Evolutionary conservation across 1,140 invertebrate genomes (phyloP).

Genomic region (Globodera rostochiensis): DNA sequence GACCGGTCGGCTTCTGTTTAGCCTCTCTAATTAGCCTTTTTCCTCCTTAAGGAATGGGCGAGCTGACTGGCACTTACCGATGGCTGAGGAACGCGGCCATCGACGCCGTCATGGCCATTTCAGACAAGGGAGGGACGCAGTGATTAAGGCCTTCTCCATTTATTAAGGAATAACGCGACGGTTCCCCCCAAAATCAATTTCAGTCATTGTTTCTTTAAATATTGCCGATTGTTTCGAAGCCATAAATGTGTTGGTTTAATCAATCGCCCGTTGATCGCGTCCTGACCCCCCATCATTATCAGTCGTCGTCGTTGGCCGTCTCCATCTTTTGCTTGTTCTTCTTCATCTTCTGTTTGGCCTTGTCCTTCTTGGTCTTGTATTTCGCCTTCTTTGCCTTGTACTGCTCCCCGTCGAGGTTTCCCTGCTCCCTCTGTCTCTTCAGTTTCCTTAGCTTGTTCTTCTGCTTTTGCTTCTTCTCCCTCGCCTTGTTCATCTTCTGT

Average conservation of each 20-base stretch:
- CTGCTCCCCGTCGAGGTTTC: not conserved
- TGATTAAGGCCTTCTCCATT: too few relatives aligned
- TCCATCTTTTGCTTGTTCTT: not conserved
- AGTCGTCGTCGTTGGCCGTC: not conserved
- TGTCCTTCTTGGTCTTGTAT: not conserved
- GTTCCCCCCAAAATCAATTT: too few relatives aligned
- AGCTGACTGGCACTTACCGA: slow-evolving; percentile 43
- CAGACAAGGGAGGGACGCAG: not conserved
- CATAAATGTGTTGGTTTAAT: too few relatives aligned
- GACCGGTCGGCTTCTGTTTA: slow-evolving; percentile 27
- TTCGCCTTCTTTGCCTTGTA: not conserved
- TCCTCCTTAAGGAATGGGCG: slow-evolving; percentile 45
- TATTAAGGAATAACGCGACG: too few relatives aligned
- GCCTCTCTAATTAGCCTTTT: not conserved
- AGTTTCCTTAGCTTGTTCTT: not conserved
- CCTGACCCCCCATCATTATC: not conserved
- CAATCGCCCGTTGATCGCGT: not conserved
- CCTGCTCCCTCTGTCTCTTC: not conserved
- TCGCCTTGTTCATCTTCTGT: not conserved
- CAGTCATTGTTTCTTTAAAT: too few relatives aligned
- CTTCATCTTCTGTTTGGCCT: not conserved
- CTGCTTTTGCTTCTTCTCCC: not conserved
- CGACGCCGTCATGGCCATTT: not conserved
- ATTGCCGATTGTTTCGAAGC: too few relatives aligned
- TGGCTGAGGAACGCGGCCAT: slow-evolving; percentile 1